These are phyloP conservation scores for Drosophila aldrichi DNA, from an alignment of 2,888 invertebrate genomes.

Conservation along the genomic window DNA sequence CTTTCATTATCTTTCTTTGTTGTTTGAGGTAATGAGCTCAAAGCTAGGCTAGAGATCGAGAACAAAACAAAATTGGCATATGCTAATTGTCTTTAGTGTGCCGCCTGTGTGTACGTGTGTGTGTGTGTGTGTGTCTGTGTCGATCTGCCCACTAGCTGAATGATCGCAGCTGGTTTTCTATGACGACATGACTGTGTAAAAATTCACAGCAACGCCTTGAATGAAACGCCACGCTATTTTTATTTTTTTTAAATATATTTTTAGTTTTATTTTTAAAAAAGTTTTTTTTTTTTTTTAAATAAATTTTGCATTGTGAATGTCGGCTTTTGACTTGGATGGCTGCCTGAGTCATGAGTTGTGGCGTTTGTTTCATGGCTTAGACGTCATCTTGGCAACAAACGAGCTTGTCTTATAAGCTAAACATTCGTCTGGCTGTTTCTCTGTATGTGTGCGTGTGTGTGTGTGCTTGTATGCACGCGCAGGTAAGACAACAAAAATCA, in stretches of 20 bases:
- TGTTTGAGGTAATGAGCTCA: constrained; percentile 30
- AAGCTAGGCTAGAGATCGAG: constrained; percentile 42
- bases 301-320: constrained; percentile 51
- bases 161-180: constrained; percentile 42
- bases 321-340: constrained; percentile 19
- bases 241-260: constrained; percentile 5
- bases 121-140: neutral
- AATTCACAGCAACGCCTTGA: constrained; percentile 53
- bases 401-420: constrained; percentile 29
- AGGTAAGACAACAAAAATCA: constrained; percentile 69
- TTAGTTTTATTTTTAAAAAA: constrained; percentile 4
- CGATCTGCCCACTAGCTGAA: constrained; percentile 48
- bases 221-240: constrained; percentile 40
- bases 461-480: constrained; percentile 33
- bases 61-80: constrained; percentile 68
- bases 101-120: constrained; percentile 3
- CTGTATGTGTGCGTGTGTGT: constrained; percentile 2
- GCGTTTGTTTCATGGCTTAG: constrained; percentile 26
- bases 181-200: constrained; percentile 57
- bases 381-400: constrained; percentile 67
- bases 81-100: constrained; percentile 64
- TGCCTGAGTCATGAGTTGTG: constrained; percentile 52
- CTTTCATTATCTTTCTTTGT: constrained; percentile 2
- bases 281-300: constrained; percentile 1
- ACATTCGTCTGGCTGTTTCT: constrained; percentile 4